Evolutionary conservation across 1,140 invertebrate genomes (phyloP).

Genomic region (Acyrthosiphon pisum): DNA sequence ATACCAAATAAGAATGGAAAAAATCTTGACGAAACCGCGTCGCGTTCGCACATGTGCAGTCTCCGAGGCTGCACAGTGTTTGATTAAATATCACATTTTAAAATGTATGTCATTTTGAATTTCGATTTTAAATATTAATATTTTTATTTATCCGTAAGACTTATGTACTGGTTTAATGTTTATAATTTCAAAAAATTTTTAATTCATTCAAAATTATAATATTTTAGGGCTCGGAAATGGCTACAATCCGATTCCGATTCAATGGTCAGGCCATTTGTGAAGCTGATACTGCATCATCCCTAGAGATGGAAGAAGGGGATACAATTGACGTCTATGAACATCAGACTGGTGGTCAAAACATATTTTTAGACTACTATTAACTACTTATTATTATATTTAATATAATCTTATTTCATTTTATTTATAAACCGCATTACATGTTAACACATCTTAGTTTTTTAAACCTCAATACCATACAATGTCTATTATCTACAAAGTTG

Average conservation of each 20-base stretch:
- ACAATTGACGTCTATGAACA: slow-evolving; percentile 96
- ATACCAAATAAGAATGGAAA: too few relatives aligned
- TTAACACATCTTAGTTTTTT: background rate
- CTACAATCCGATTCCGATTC: slow-evolving; percentile 89
- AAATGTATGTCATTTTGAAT: too few relatives aligned
- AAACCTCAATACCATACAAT: background rate
- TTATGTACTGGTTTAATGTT: background rate
- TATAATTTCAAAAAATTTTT: slow-evolving; percentile 59
- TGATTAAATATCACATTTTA: too few relatives aligned
- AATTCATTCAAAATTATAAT: slow-evolving; percentile 49
- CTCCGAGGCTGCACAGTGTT: too few relatives aligned
- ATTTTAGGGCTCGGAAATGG: slow-evolving; percentile 80
- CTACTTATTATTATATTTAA: slow-evolving; percentile 3
- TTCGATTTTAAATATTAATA: background rate
- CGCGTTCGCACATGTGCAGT: too few relatives aligned
- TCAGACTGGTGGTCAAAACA: slow-evolving; percentile 79
- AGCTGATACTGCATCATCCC: slow-evolving; percentile 84
- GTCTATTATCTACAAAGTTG: background rate
- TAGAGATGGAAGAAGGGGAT: slow-evolving; percentile 95
- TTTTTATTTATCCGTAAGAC: background rate
- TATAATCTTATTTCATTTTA: slow-evolving; percentile 32
- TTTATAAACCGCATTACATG: slow-evolving; percentile 3
- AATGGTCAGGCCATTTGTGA: slow-evolving; percentile 95
- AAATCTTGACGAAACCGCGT: too few relatives aligned
- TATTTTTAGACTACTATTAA: slow-evolving; percentile 47